Evolutionary conservation across 2,888 invertebrate genomes (phyloP), one percentile per base, ranked within the genome.

Genomic region (Alentia gelatinosa): DNA sequence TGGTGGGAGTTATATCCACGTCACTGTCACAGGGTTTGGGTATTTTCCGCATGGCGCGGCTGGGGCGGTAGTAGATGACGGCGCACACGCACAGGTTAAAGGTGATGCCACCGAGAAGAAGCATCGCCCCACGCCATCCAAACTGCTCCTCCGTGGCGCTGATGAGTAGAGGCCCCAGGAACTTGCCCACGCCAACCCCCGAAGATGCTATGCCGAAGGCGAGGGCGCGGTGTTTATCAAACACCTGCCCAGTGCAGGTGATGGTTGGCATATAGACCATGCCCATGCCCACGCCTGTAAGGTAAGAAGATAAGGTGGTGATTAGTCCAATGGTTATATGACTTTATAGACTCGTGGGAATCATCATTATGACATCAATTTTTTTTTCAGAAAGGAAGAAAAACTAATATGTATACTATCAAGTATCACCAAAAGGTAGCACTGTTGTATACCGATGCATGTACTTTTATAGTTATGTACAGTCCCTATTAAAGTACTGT

Each of bases 41-140:
- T 3, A n/a, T 39, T 35, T 79, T 19, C 9, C 7, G n/a, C 15
- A 79, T 39, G 1, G 35, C 37, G 15, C 5, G 12, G 23, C 79
- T 79, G 15, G 79, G 79, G 4, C 79, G 35, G 79, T 35, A 5
- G 39, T 79, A 79, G 3, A 79, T 37, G 1, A 39, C 1, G 1
- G 79, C 35, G 39, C 79, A 79, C 4, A 92, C 88, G 35, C 83
- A 84, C 47, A 89, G 63, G 86, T 92, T 89, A 39, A 91, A 40
- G 15, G 90, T 33, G 26, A 92, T 74, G 3, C 90, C 91, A 56
- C 91, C 84, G 88, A 91, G 37, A 23, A 92, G 42, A 15, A 91
- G 35, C 33, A 92, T 39, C 15, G 92, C 88, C 15, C 92, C 92
- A 26, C 91, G 88, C 92, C 92, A 92, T 15, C 92, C 92, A 35